Percentiles rank a stretch among this genome's conserved stretches.
Evolutionary conservation across 1,140 invertebrate species (phyloP).

Genomic region (Liolophura sinensis): DNA sequence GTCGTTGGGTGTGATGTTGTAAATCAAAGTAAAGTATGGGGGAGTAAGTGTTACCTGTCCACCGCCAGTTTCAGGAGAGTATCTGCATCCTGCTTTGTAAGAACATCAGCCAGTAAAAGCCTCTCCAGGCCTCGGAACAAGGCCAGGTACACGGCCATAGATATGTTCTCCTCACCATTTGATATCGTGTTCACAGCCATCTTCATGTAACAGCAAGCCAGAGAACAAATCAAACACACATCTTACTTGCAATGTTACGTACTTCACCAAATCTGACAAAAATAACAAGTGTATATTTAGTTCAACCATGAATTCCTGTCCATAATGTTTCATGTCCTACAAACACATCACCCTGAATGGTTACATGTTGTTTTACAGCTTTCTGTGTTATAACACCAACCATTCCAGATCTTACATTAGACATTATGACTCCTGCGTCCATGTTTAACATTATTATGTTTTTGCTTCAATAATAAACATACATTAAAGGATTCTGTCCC

Average conservation of each 20-base stretch:
- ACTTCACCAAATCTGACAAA: background rate
- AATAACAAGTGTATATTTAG: background rate
- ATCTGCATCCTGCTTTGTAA: slow-evolving; percentile 67
- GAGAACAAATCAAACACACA: too few species aligned
- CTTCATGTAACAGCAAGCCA: slow-evolving; percentile 31
- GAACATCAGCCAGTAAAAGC: slow-evolving; percentile 66
- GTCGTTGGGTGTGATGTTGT: too few species aligned
- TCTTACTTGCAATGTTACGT: too few species aligned
- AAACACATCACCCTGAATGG: too few species aligned
- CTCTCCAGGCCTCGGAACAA: slow-evolving; percentile 73
- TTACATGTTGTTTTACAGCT: too few species aligned
- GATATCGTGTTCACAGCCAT: slow-evolving; percentile 53
- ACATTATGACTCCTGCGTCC: too few species aligned
- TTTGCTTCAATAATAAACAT: too few species aligned
- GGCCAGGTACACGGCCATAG: slow-evolving; percentile 53
- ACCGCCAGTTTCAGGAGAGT: slow-evolving; percentile 75
- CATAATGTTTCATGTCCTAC: background rate
- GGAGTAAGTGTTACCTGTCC: slow-evolving; percentile 60
- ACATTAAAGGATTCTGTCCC: too few species aligned
- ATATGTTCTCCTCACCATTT: slow-evolving; percentile 48
- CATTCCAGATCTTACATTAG: too few species aligned
- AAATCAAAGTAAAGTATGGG: too few species aligned
- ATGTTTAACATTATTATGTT: too few species aligned
- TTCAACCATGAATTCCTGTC: background rate
- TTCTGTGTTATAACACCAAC: too few species aligned